Evolutionary conservation across 2,888 invertebrate genomes (phyloP).

Genomic region (Carcina quercana): DNA sequence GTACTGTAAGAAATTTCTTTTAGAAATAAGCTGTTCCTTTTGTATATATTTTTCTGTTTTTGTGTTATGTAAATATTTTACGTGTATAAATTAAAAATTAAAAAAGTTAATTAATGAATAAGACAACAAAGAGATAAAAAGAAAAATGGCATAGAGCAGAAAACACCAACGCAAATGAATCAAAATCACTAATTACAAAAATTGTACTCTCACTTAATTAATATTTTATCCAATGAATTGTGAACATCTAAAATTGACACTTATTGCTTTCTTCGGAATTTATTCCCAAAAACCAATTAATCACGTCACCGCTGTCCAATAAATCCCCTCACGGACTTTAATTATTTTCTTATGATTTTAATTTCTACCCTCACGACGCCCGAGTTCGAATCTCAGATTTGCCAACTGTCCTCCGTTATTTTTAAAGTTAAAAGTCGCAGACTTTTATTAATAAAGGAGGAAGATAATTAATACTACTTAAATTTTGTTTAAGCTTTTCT

Average conservation of each 20-base stretch:
- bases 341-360: slow-evolving; percentile 76
- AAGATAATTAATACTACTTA: slow-evolving; percentile 75
- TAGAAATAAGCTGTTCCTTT: too few relatives aligned
- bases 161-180: too few relatives aligned
- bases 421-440: slow-evolving; percentile 44
- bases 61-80: too few relatives aligned
- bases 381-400: slow-evolving; percentile 31
- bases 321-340: slow-evolving; percentile 71
- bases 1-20: too few relatives aligned
- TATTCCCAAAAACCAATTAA: slow-evolving; percentile 66
- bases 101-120: too few relatives aligned
- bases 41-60: too few relatives aligned
- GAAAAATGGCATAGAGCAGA: too few relatives aligned
- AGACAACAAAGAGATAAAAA: too few relatives aligned
- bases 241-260: slow-evolving; percentile 63
- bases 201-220: too few relatives aligned
- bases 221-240: slow-evolving; percentile 50
- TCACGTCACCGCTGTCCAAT: slow-evolving; percentile 69
- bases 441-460: slow-evolving; percentile 69
- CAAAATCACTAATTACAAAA: slow-evolving; percentile 44
- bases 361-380: slow-evolving; percentile 39
- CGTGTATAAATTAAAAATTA: too few relatives aligned
- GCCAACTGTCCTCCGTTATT: slow-evolving; percentile 25
- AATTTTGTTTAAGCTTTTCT: slow-evolving; percentile 64
- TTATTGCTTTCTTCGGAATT: slow-evolving; percentile 62